Evolutionary conservation across 2,113 vertebrate genomes (phyloP), one percentile per base, ranked within the genome.

Genomic region (Pleuronectes platessa): DNA sequence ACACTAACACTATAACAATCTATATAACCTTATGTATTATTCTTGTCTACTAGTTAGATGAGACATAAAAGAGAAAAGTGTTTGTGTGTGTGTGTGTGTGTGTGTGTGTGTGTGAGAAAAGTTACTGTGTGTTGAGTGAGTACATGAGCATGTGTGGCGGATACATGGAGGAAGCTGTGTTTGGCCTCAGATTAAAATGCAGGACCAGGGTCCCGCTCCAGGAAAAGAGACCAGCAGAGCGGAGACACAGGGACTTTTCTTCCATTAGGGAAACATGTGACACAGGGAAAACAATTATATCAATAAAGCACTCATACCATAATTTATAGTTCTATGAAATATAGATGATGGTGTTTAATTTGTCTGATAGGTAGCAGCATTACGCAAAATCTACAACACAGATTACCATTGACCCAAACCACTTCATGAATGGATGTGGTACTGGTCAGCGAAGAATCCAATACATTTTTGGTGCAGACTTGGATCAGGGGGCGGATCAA

Each of bases 141-240:
- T 68, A 76, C 20, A 55, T 58, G 78, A 70, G 74, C 72, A 49
- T 72, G 72, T 80, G 87, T 76, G 69, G 79, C 82, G 91, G 91
- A 92, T 86, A 75, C 47, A 68, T 0, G 54, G 73, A 93, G 92
- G 92, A 93, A 92, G 86, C 75, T 75, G 79, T 90, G 90, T 93
- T 94, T 91, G 82, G 89, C 85, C 85, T 86, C 69, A 90, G 92
- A 95, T 92, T 92, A 90, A 92, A 86, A 86, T 82, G 82, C 90
- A 86, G 89, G 87, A 89, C 80, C 14, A 77, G 76, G 72, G 76
- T 90, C 86, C 84, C 61, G 68, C 47, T 82, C 71, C 87, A 90
- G 91, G 90, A 92, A 90, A 68, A 70, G 78, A 90, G 83, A 81
- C 75, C 68, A 78, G 35, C 64, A 68, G 78, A 79, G 68, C 13